A percentile compares a stretch with the other conserved stretches of the same genome.
phyloP scores from a whole-genome alignment of 2,113 vertebrate species.

The Chiloscyllium plagiosum region DNA sequence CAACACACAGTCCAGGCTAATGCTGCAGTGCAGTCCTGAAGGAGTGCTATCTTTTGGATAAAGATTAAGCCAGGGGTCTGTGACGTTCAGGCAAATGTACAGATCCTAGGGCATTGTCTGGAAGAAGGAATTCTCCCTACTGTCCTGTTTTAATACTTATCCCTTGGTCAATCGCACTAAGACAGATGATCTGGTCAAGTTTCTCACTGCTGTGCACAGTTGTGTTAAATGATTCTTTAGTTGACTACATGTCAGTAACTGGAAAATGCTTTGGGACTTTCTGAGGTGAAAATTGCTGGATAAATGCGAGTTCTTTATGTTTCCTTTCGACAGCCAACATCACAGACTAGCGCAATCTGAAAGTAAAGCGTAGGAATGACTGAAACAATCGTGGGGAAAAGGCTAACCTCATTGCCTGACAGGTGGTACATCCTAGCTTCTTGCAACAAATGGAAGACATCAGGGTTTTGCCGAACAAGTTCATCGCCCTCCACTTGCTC shows the following conservation, averaged over 20 bases:
- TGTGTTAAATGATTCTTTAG: neutral
- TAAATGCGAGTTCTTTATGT: neutral
- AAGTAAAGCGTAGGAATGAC: neutral
- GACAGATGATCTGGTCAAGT: neutral
- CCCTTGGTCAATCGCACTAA: neutral
- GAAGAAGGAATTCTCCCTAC: neutral
- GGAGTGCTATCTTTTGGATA: neutral
- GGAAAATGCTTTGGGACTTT: neutral
- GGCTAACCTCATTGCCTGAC: conserved; percentile 79
- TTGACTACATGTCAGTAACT: neutral
- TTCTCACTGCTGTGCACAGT: neutral
- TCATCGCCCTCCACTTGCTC: conserved; percentile 81
- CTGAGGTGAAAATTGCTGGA: neutral
- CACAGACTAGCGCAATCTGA: neutral
- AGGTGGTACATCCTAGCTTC: conserved; percentile 86
- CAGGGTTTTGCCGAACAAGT: conserved; percentile 74
- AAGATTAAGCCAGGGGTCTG: neutral
- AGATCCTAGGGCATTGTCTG: neutral
- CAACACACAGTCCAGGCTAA: neutral
- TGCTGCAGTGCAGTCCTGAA: neutral
- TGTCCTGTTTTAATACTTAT: neutral
- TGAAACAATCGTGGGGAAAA: neutral
- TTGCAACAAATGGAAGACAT: conserved; percentile 81
- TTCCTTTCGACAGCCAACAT: neutral
- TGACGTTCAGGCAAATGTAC: neutral